Conservation (phyloP, 2,888 invertebrate species). For the Aphelenchoides bicaudatus region DNA sequence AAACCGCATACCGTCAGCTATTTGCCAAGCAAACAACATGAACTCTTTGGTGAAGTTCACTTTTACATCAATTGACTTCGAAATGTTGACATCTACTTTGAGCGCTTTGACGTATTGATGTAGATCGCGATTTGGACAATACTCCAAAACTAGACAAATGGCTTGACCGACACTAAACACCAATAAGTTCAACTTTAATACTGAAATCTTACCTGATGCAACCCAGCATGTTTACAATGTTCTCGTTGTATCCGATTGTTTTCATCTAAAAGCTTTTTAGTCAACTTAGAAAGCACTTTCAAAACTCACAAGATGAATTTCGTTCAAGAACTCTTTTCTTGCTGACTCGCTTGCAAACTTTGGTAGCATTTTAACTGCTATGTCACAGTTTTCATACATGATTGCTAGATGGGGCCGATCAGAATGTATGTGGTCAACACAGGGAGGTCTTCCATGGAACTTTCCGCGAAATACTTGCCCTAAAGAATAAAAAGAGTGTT, state of each 20-base stretch:
- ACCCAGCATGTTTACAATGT: slow-evolving; percentile 56
- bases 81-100: slow-evolving; percentile 34
- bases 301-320: slow-evolving; percentile 44
- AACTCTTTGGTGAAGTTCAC: slow-evolving; percentile 52
- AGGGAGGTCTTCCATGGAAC: slow-evolving; percentile 46
- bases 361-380: slow-evolving; percentile 39
- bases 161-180: slow-evolving; percentile 31
- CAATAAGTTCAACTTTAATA: too few species aligned
- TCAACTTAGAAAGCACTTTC: too few species aligned
- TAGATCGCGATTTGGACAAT: slow-evolving; percentile 48
- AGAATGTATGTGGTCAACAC: slow-evolving; percentile 45
- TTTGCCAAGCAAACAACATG: slow-evolving; percentile 54
- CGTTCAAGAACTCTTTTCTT: slow-evolving; percentile 43
- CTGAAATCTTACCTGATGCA: too few species aligned
- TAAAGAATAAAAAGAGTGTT: background rate
- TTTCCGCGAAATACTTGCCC: slow-evolving; percentile 39
- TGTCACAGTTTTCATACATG: slow-evolving; percentile 38
- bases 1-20: slow-evolving; percentile 50
- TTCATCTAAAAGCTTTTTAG: slow-evolving; percentile 43
- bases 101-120: slow-evolving; percentile 41
- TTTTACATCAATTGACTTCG: slow-evolving; percentile 48
- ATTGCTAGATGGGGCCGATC: slow-evolving; percentile 35
- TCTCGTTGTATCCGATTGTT: slow-evolving; percentile 47
- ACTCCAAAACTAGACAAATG: slow-evolving; percentile 48
- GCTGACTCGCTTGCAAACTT: slow-evolving; percentile 47